These are phyloP conservation scores for Limanda limanda DNA, from an alignment of 2,113 vertebrate genomes.

Conservation along the genomic window DNA sequence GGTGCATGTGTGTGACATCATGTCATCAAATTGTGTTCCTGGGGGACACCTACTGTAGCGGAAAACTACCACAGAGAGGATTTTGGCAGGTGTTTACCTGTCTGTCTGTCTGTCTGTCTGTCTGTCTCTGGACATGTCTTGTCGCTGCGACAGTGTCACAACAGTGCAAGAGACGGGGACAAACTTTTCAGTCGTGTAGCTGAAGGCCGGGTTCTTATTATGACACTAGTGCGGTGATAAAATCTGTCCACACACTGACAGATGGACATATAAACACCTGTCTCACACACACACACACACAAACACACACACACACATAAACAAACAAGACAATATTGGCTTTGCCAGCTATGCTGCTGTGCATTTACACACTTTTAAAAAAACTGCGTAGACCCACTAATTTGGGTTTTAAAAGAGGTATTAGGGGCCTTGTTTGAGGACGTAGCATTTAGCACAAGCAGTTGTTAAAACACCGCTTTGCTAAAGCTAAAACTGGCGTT, in stretches of 20 bases:
- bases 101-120: not conserved
- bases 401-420: no score
- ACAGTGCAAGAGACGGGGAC: not conserved
- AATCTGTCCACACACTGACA: not conserved
- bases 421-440: slow-evolving; percentile 10
- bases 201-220: not conserved
- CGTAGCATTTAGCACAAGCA: not conserved
- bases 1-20: not conserved
- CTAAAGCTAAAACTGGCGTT: slow-evolving; percentile 28
- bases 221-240: not conserved
- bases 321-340: no score
- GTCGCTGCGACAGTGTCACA: not conserved
- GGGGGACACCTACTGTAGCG: not conserved
- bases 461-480: not conserved
- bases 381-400: no score
- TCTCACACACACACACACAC: no score
- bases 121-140: not conserved
- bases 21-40: not conserved
- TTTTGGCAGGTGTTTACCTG: not conserved
- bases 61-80: not conserved
- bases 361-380: no score
- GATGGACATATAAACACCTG: not conserved
- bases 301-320: no score
- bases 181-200: not conserved
- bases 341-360: no score